phyloP scores from a whole-genome alignment of 2,113 vertebrate species.

The Pseudorhombus dupliciocellatus region DNA sequence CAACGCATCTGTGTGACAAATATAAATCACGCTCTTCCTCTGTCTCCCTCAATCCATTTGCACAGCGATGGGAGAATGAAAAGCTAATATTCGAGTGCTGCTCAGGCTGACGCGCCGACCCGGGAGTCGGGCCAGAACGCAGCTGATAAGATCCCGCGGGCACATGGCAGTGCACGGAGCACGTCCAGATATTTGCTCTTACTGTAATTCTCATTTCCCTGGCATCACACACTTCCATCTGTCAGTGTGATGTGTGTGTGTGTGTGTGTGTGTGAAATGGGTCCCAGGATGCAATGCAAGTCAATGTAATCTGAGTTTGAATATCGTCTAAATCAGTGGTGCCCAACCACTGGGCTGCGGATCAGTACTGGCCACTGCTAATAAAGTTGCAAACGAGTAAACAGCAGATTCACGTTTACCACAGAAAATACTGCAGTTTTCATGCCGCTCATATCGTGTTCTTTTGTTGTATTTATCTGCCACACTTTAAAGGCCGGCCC shows the following conservation, averaged over 20 bases:
- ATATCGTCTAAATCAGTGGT: too few relatives aligned
- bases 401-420: too few relatives aligned
- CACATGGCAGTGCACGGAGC: not conserved
- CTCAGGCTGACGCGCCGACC: conserved; percentile 21
- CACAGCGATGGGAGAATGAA: conserved; percentile 40
- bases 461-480: too few relatives aligned
- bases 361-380: too few relatives aligned
- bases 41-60: conserved; percentile 8
- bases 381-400: too few relatives aligned
- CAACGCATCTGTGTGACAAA: conserved; percentile 71
- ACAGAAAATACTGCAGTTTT: too few relatives aligned
- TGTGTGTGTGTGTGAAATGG: conserved; percentile 6
- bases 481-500: too few relatives aligned
- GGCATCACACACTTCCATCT: conserved; percentile 8
- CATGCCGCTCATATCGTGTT: too few relatives aligned
- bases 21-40: conserved; percentile 69
- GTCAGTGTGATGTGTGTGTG: conserved; percentile 6
- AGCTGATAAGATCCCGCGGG: conserved; percentile 22
- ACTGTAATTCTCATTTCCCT: conserved; percentile 28
- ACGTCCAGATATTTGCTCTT: not conserved
- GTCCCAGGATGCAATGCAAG: too few relatives aligned
- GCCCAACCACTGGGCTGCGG: too few relatives aligned
- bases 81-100: conserved; percentile 44
- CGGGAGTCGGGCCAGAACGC: conserved; percentile 33
- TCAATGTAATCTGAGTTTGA: too few relatives aligned